Evolutionary conservation across 2,797 vertebrate genomes (phyloP).

Genomic region (Sebastes steindachneri): DNA sequence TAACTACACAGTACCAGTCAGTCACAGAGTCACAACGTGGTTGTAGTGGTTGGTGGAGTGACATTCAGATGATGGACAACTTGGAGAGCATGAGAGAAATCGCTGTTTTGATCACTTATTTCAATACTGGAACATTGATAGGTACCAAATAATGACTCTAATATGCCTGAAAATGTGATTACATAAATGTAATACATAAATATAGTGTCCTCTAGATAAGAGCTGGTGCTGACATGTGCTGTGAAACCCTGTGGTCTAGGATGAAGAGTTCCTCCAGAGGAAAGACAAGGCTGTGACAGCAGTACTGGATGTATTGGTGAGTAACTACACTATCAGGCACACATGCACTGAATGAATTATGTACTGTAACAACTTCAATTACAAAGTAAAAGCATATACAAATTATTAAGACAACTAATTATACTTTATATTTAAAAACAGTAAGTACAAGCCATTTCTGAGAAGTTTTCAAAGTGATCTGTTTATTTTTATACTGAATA

Average conservation of each 20-base stretch:
- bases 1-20: conserved; percentile 52
- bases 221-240: not conserved
- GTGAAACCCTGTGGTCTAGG: conserved; percentile 75
- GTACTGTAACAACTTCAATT: not conserved
- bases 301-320: conserved; percentile 88
- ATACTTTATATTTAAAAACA: not conserved
- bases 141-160: not conserved
- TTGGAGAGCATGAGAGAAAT: not conserved
- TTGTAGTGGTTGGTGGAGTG: not conserved
- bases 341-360: not conserved
- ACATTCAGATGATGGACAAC: not conserved
- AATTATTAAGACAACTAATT: not conserved
- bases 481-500: not conserved
- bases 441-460: not conserved
- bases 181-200: not conserved
- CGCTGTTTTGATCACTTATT: not conserved
- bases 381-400: not conserved
- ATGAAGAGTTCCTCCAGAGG: conserved; percentile 91
- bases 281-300: conserved; percentile 88
- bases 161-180: not conserved
- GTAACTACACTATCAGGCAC: conserved; percentile 48
- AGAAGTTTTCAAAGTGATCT: not conserved
- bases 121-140: not conserved
- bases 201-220: not conserved
- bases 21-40: not conserved